These are phyloP conservation scores for Papilio helenus DNA, from an alignment of 1,140 invertebrate species.

Conservation along the genomic window DNA sequence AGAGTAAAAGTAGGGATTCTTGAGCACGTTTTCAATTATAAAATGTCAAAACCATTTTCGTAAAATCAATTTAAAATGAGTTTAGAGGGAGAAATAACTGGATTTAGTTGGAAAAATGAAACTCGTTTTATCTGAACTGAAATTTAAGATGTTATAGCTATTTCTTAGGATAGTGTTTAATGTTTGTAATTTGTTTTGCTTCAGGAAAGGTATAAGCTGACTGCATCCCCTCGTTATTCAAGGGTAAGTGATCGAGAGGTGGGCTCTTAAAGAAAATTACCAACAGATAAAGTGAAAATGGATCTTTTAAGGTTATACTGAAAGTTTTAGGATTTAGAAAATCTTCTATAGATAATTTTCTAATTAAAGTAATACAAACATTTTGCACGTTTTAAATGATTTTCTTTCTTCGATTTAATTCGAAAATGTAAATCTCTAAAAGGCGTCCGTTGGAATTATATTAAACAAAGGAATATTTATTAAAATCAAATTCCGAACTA, in stretches of 20 bases:
- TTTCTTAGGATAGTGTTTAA: constrained; percentile 24
- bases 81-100: background rate
- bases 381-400: too few species aligned
- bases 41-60: constrained; percentile 7
- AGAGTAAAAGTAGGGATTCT: background rate
- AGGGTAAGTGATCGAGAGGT: constrained; percentile 13
- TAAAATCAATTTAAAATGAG: constrained; percentile 8
- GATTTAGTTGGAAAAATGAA: background rate
- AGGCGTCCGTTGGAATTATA: too few species aligned
- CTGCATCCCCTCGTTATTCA: constrained; percentile 12
- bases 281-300: background rate
- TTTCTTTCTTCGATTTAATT: too few species aligned
- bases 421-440: too few species aligned
- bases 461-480: too few species aligned
- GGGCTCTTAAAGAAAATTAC: background rate
- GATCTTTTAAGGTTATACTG: background rate
- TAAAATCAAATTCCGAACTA: too few species aligned
- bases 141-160: background rate
- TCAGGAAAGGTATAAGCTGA: constrained; percentile 17
- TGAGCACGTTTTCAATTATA: background rate
- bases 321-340: background rate
- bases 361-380: too few species aligned
- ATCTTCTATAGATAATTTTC: too few species aligned
- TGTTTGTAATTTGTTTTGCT: constrained; percentile 17
- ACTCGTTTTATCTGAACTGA: background rate